Evolutionary conservation across 2,113 vertebrate species (phyloP), one percentile per base, ranked within the genome.

Genomic region (Peucedramus taeniatus): DNA sequence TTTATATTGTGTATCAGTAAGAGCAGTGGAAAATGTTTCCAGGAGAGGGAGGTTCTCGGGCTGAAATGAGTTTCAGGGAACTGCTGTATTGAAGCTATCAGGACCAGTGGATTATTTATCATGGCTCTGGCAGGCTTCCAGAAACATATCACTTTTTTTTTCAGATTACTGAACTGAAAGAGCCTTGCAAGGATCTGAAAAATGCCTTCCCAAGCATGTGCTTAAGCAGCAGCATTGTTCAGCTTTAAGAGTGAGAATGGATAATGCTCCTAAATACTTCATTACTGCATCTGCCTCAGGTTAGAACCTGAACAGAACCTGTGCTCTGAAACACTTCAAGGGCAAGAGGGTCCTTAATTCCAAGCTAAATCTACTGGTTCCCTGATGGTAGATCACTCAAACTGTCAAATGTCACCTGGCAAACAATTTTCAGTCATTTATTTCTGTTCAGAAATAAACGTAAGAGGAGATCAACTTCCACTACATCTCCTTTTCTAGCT

Each of bases 61-160:
- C 80, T 94, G 83, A 47, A 75, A 90, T 40, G 78, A 86, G 66
- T 82, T 95, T 92, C 71, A 79, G 86, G 50, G 75, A 93, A 74
- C 47, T 83, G 81, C 70, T 84, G 20, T 47, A 75, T 57, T 83
- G 81, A 40, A 89, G 33, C 70, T 83, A 47, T 79, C 74, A 86
- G 86, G 57, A 77, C n/a, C 83, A 88, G 81, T 85, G 79, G 75
- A 83, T 97, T 97, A 88, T 96, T 96, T 94, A 90, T 88, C 87
- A 89, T 2, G 33, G 57, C 47, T 57, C 49, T 86, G 90, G 88
- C 53, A 56, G 72, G 47, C 42, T 70, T 65, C 68, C 89, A 92
- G 50, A 88, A 61, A 33, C 59, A 49, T 4, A 65, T 50, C 39
- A 40, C 49, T 56, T 37, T 72, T 79, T 59, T 66, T 84, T 90